Conservation (phyloP, 64 coral and sea anemone species). For the Porites australiensis region DNA sequence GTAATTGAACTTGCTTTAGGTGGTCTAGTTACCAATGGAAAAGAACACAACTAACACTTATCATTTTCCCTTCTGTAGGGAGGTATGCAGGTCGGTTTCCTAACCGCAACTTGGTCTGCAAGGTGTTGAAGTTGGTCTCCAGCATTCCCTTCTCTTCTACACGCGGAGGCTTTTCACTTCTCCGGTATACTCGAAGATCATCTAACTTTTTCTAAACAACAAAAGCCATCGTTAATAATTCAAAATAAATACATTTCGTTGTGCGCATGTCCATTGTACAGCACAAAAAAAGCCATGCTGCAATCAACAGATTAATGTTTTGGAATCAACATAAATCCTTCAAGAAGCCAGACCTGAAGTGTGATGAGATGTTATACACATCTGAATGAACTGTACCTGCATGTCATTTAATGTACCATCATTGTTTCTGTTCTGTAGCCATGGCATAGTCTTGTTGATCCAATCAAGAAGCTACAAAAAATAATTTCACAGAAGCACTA, state of each 20-base stretch:
- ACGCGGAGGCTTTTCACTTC: slow-evolving; percentile 91
- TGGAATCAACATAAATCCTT: background rate
- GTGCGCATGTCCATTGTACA: background rate
- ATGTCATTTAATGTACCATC: slow-evolving; percentile 92
- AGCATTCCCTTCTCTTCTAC: slow-evolving; percentile 96
- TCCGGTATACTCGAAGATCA: slow-evolving; percentile 87
- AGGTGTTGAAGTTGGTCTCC: slow-evolving; percentile 97
- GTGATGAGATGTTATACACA: no score
- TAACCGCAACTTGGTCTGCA: slow-evolving; percentile 94
- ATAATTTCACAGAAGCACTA: background rate
- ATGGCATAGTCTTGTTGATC: slow-evolving; percentile 91
- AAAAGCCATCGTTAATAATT: background rate
- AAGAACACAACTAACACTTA: slow-evolving; percentile 71
- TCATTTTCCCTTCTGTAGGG: slow-evolving; percentile 97
- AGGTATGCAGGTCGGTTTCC: slow-evolving; percentile 97
- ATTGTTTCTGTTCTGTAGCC: slow-evolving; percentile 69
- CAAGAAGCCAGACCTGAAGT: background rate
- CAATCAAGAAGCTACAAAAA: slow-evolving; percentile 82
- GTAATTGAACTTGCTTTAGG: background rate
- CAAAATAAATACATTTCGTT: background rate
- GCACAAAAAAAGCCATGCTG: no score
- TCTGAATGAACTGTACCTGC: slow-evolving; percentile 63
- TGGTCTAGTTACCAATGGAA: background rate
- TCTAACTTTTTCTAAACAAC: slow-evolving; percentile 90
- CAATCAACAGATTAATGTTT: no score